Evolutionary conservation across 2,113 vertebrate genomes (phyloP).

Genomic region (Prunella himalayana): DNA sequence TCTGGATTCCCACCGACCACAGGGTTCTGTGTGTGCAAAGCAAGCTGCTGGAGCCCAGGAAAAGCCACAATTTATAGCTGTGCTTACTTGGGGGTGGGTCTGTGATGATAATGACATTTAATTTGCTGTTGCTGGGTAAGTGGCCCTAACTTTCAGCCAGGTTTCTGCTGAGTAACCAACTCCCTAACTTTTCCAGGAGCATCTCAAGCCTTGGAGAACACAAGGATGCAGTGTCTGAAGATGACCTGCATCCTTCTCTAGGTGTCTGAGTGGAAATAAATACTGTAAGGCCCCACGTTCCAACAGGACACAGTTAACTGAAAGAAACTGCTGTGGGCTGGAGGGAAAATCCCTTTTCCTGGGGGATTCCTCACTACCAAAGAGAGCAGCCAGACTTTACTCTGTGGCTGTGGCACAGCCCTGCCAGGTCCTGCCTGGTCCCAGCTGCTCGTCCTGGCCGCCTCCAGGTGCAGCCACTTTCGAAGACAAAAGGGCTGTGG

Average conservation of each 20-base stretch:
- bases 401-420: background rate
- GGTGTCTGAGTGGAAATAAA: fast-evolving
- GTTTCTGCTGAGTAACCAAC: background rate
- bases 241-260: background rate
- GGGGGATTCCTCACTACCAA: background rate
- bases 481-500: background rate
- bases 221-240: background rate
- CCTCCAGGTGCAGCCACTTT: background rate
- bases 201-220: background rate
- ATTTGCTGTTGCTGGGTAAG: background rate
- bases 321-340: background rate
- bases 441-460: background rate
- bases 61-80: background rate
- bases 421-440: background rate
- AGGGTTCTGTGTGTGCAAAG: background rate
- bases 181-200: background rate
- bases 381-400: background rate
- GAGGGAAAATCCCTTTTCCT: background rate
- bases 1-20: background rate
- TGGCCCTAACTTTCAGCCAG: background rate
- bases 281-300: background rate
- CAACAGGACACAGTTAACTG: background rate
- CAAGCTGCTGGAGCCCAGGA: background rate
- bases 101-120: fast-evolving
- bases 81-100: background rate